A percentile compares a stretch with the other conserved stretches of the same genome.
phyloP scores from a whole-genome alignment of 1,140 invertebrate genomes.

The Galleria mellonella region DNA sequence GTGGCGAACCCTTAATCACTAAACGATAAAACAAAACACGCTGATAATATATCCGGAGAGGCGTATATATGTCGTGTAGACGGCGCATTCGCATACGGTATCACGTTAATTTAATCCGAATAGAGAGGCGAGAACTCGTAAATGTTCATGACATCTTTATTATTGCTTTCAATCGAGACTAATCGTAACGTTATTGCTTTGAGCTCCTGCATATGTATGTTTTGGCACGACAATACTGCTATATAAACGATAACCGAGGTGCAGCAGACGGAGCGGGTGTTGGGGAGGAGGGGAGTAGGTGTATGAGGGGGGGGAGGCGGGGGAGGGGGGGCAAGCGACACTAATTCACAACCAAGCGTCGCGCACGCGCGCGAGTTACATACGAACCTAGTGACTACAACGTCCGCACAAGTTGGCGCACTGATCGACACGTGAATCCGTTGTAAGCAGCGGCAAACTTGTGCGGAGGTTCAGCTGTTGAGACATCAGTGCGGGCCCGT shows the following conservation, averaged over 20 bases:
- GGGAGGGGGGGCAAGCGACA: constrained; percentile 20
- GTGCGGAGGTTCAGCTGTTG: neutral
- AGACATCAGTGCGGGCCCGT: constrained; percentile 21
- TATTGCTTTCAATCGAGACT: constrained; percentile 46
- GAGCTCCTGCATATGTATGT: constrained; percentile 23
- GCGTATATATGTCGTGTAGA: too few species aligned
- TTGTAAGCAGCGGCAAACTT: too few species aligned
- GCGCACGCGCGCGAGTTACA: constrained; percentile 8
- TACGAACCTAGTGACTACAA: constrained; percentile 4
- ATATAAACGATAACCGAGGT: constrained; percentile 1
- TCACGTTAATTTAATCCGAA: neutral
- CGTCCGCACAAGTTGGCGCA: neutral
- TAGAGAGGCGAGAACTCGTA: constrained; percentile 12
- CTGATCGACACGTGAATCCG: too few species aligned
- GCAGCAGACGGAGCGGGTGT: constrained; percentile 12
- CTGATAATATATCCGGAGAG: too few species aligned
- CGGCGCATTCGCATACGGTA: neutral
- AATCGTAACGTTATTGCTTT: constrained; percentile 43
- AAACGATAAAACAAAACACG: too few species aligned
- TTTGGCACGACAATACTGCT: constrained; percentile 46
- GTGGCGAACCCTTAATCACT: too few species aligned
- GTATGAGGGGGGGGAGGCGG: neutral
- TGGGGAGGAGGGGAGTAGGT: constrained; percentile 6
- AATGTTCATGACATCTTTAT: neutral
- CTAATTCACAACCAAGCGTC: constrained; percentile 43